These are phyloP conservation scores for Andrena camellia DNA, from an alignment of 2,888 invertebrate genomes.

Conservation along the genomic window DNA sequence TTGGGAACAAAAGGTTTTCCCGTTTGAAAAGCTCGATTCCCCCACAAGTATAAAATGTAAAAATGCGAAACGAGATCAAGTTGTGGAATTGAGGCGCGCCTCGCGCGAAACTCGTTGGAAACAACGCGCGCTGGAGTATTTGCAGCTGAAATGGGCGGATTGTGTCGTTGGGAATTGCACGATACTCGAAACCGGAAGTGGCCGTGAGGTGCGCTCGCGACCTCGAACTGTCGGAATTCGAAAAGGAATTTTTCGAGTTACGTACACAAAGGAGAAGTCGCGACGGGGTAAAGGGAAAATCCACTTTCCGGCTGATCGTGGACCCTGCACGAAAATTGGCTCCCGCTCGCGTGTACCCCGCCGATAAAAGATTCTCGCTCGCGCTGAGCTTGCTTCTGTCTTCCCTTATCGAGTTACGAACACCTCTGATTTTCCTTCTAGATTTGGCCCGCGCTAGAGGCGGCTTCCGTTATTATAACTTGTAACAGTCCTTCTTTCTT, in stretches of 20 bases:
- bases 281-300: not conserved
- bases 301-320: conserved; percentile 20
- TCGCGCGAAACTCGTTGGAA: not conserved
- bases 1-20: not conserved
- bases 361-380: conserved; percentile 27
- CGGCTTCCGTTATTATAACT: not conserved
- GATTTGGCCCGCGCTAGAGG: not conserved
- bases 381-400: conserved; percentile 4
- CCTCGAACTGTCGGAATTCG: conserved; percentile 4
- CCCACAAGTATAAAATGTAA: not conserved
- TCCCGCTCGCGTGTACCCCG: conserved; percentile 1
- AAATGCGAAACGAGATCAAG: not conserved
- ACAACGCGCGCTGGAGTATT: not conserved
- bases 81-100: too few relatives aligned
- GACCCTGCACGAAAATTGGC: conserved; percentile 22
- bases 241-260: conserved; percentile 28
- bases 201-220: not conserved
- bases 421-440: not conserved
- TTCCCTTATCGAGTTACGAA: not conserved
- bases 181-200: conserved; percentile 4
- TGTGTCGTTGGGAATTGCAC: conserved; percentile 1
- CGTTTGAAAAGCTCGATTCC: not conserved
- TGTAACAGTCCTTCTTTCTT: not conserved
- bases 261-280: not conserved
- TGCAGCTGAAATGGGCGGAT: not conserved